Evolutionary conservation across 2,888 invertebrate genomes (phyloP).

Genomic region (Micropterix aruncella): DNA sequence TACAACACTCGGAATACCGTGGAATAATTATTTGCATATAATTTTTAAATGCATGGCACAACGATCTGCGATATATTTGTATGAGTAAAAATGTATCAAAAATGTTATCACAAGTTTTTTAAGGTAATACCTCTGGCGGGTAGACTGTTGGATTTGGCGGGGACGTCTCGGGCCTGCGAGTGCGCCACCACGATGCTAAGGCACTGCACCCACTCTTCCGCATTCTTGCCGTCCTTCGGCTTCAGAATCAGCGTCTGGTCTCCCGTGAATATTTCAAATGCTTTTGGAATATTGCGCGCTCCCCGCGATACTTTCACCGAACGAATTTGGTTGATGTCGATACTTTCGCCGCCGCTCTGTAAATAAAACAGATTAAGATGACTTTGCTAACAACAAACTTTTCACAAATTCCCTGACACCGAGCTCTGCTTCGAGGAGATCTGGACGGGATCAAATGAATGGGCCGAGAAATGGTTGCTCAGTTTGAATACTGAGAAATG

Average conservation of each 20-base stretch:
- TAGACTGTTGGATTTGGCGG: conserved; percentile 35
- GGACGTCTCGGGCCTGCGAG: conserved; percentile 50
- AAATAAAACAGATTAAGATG: no score
- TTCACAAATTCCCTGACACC: no score
- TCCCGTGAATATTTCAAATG: conserved; percentile 92
- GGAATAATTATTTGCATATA: no score
- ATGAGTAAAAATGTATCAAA: no score
- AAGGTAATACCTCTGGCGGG: conserved; percentile 34
- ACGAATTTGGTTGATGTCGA: conserved; percentile 86
- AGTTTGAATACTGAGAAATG: no score
- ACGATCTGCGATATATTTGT: no score
- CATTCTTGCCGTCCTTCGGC: conserved; percentile 88
- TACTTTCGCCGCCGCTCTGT: conserved; percentile 72
- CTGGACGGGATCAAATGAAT: no score
- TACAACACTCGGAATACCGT: no score
- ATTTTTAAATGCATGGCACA: no score
- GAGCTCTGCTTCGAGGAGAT: no score
- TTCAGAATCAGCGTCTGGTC: conserved; percentile 87
- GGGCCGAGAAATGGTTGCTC: no score
- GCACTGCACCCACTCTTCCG: conserved; percentile 94
- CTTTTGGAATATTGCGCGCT: conserved; percentile 85
- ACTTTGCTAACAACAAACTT: no score
- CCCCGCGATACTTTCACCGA: conserved; percentile 89
- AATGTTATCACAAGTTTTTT: conserved; percentile 25
- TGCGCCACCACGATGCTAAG: conserved; percentile 87